Evolutionary conservation across 2,888 invertebrate species (phyloP).

Genomic region (Athalia circularis): DNA sequence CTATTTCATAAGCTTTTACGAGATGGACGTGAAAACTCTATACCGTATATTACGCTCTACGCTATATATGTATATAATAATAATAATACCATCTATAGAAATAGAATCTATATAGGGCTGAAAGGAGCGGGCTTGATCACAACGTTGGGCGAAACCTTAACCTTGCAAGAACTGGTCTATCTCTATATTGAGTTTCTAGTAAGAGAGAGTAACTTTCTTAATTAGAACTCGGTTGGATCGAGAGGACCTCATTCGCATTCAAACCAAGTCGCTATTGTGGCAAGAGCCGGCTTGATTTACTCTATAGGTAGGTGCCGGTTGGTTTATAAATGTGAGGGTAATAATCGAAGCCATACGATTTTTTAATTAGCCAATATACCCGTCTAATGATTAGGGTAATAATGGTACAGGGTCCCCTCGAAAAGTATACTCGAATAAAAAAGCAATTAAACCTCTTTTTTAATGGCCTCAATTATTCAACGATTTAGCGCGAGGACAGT

Average conservation of each 20-base stretch:
- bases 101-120: constrained; percentile 10
- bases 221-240: constrained; percentile 64
- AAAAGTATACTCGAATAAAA: constrained; percentile 11
- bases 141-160: neutral
- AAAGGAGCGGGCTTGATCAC: constrained; percentile 29
- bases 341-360: constrained; percentile 21
- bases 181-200: constrained; percentile 49
- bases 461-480: constrained; percentile 7
- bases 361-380: constrained; percentile 29
- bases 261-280: constrained; percentile 60
- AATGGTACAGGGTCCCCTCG: constrained; percentile 2
- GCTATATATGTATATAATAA: neutral
- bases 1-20: constrained; percentile 38
- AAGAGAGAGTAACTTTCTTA: constrained; percentile 63
- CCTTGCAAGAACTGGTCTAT: constrained; percentile 23
- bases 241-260: constrained; percentile 66
- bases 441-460: constrained; percentile 24
- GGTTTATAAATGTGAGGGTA: neutral
- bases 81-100: neutral
- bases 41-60: too few relatives aligned
- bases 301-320: neutral
- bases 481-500: too few relatives aligned
- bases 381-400: constrained; percentile 31
- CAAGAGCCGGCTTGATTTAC: constrained; percentile 46
- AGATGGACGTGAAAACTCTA: constrained; percentile 19